Evolutionary conservation across 2,113 vertebrate species (phyloP).

Genomic region (Eonycteris spelaea): DNA sequence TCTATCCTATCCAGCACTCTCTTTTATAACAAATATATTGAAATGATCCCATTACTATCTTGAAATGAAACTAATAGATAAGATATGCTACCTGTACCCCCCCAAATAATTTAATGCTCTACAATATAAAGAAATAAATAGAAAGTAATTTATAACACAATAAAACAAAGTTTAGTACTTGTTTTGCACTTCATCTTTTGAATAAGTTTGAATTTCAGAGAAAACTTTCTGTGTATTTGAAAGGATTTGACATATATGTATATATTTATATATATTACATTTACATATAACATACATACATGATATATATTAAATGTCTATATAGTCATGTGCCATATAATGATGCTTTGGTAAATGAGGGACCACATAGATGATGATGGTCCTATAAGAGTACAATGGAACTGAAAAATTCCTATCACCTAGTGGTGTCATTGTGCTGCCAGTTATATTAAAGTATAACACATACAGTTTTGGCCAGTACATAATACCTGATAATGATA

Average conservation of each 20-base stretch:
- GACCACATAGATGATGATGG: background rate
- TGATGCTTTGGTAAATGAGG: background rate
- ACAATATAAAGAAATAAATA: background rate
- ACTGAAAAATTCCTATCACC: background rate
- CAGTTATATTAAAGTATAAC: background rate
- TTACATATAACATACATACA: background rate
- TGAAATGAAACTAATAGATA: background rate
- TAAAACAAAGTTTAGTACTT: too few species aligned
- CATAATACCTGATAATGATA: background rate
- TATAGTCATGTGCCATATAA: background rate
- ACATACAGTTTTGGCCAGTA: too few species aligned
- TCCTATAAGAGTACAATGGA: background rate
- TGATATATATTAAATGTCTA: background rate
- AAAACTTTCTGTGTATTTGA: background rate
- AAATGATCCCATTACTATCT: background rate
- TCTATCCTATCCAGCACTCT: background rate
- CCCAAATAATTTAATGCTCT: background rate
- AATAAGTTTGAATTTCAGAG: background rate
- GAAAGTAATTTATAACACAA: background rate
- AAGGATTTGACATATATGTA: background rate
- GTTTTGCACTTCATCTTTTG: background rate
- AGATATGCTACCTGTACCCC: background rate
- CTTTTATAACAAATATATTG: background rate
- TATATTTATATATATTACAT: background rate
- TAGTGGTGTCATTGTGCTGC: too few species aligned